These are phyloP conservation scores for Triops cancriformis DNA, from an alignment of 1,140 invertebrate genomes.

Conservation along the genomic window DNA sequence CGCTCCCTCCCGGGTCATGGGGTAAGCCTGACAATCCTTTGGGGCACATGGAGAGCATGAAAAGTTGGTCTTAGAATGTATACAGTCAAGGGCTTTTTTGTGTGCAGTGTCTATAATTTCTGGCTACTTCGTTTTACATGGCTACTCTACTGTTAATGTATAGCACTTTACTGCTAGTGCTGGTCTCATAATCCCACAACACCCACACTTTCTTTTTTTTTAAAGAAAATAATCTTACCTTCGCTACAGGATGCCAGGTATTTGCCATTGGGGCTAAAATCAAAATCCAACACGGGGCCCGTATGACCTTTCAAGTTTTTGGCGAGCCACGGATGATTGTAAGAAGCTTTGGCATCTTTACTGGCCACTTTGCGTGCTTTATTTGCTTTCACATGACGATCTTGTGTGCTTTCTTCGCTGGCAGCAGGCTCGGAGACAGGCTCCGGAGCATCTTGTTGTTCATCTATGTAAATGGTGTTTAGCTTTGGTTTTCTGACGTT, in stretches of 20 bases:
- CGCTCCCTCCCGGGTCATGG: slow-evolving; percentile 16
- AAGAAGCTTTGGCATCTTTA: slow-evolving; percentile 36
- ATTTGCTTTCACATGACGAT: neutral
- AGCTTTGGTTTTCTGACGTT: neutral
- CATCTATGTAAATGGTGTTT: neutral
- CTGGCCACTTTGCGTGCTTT: slow-evolving; percentile 18
- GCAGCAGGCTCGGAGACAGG: neutral
- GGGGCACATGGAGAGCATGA: slow-evolving; percentile 5
- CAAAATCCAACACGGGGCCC: slow-evolving; percentile 57
- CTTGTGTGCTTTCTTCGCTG: neutral
- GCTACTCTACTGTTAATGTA: neutral
- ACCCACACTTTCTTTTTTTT: neutral
- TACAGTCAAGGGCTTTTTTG: neutral
- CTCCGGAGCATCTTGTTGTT: neutral
- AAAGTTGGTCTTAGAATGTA: slow-evolving; percentile 11
- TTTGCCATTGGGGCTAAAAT: slow-evolving; percentile 74
- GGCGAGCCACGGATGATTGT: slow-evolving; percentile 62
- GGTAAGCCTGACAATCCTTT: slow-evolving; percentile 9
- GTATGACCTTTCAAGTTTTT: slow-evolving; percentile 71
- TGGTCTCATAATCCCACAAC: neutral
- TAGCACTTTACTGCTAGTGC: neutral
- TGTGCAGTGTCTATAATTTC: neutral
- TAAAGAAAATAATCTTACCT: slow-evolving; percentile 50
- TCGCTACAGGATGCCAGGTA: slow-evolving; percentile 69
- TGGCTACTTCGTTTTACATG: neutral